phyloP scores from a whole-genome alignment of 2,797 vertebrate species.

The Enteromius unitaeniatus region DNA sequence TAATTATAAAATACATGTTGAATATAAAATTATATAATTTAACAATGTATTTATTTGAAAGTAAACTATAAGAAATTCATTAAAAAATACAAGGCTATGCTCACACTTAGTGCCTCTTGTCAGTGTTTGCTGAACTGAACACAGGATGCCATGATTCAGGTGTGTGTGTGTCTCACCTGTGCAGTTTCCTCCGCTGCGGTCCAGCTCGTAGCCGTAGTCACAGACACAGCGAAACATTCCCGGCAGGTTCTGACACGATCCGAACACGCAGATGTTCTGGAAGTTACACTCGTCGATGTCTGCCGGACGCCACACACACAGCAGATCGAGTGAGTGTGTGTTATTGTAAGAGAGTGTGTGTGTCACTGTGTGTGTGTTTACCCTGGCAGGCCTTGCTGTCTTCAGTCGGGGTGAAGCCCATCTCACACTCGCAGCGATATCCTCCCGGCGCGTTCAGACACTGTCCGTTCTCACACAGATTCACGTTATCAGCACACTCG shows the following conservation, averaged over 20 bases:
- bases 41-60: not conserved
- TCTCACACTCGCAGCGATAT: conserved; percentile 94
- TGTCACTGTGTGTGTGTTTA: conserved; percentile 61
- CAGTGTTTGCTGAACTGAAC: not conserved
- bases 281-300: conserved; percentile 95
- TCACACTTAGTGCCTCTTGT: not conserved
- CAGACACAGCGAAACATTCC: conserved; percentile 95
- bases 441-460: conserved; percentile 92
- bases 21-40: not conserved
- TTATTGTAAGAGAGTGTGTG: not conserved
- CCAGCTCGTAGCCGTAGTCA: conserved; percentile 89
- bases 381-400: conserved; percentile 93
- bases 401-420: conserved; percentile 92
- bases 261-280: conserved; percentile 93
- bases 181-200: conserved; percentile 91
- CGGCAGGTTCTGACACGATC: conserved; percentile 92
- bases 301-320: conserved; percentile 65
- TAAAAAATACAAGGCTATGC: too few species aligned
- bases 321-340: not conserved
- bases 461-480: conserved; percentile 93
- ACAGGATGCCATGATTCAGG: too few species aligned
- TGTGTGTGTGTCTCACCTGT: conserved; percentile 78
- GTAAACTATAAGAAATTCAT: not conserved
- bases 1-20: too few species aligned
- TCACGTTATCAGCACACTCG: conserved; percentile 90